A percentile compares a stretch with the other conserved stretches of the same genome.
These are phyloP conservation scores for Trachelus stipa DNA, from an alignment of 2,888 invertebrate genomes.

Conservation along the genomic window DNA sequence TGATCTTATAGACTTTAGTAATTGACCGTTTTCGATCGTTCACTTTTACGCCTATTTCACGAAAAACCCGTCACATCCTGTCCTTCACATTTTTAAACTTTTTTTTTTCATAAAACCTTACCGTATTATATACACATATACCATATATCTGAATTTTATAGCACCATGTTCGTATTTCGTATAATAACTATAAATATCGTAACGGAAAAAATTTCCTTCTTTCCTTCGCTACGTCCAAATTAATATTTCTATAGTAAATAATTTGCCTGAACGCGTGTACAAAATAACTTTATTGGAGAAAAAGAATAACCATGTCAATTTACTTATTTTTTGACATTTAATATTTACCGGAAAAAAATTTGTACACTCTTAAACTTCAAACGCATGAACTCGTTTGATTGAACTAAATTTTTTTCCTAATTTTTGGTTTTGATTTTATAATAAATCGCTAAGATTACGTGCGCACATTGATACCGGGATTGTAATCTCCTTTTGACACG, in stretches of 20 bases:
- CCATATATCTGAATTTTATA: conserved; percentile 4
- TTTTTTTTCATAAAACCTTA: background rate
- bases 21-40: conserved; percentile 1
- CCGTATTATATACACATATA: background rate
- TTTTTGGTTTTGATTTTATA: conserved; percentile 1
- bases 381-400: background rate
- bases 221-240: background rate
- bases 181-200: background rate
- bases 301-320: too few relatives aligned
- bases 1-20: conserved; percentile 44
- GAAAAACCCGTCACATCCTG: background rate
- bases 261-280: too few relatives aligned
- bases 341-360: too few relatives aligned
- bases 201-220: background rate
- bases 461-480: conserved; percentile 14
- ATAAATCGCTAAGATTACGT: conserved; percentile 18
- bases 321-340: too few relatives aligned
- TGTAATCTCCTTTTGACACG: conserved; percentile 8
- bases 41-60: background rate
- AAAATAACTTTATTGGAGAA: too few relatives aligned
- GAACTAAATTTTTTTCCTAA: background rate
- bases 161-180: background rate
- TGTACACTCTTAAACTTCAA: too few relatives aligned
- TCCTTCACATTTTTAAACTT: background rate
- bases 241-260: background rate